Base-by-base conservation (phyloP, 1,140 invertebrate genomes). In the Cephus cinctus region DNA sequence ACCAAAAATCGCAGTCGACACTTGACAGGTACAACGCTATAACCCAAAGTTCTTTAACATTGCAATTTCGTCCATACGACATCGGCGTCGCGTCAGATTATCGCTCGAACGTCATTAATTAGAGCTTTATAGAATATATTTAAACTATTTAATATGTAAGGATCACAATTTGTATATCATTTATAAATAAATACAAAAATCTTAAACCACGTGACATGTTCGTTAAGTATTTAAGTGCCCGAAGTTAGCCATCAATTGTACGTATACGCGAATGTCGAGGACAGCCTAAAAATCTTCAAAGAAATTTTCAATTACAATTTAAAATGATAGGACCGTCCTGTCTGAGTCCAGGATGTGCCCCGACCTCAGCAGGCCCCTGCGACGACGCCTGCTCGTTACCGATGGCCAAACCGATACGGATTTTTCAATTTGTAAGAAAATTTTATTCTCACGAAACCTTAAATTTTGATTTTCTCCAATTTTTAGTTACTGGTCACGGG, bases 381-480 rank as follows among this genome's bases (percentile, higher is more conserved):
- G 39, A 54, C n/a, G 43, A 52, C 8, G 16, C 22, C 3, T 42
- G 27, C 15, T 53, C 18, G 9, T 20, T 61, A 2, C 54, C 61
- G 3, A 32, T 59, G 30, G 30, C 47, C 6, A 67, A 65, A 47
- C 63, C 65, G 2, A 67, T 69, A 35, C 47, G 67, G 30, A 38
- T 67, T 39, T 58, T 63, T 40, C 63, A 67, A 54, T 65, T 69
- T 42, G 67, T 69, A 43, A 67, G 58, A 42, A 41, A 18, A 32
- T 23, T 34, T 23, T 31, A 27, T 36, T 19, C n/a, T n/a, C n/a
- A n/a, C n/a, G n/a, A n/a, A n/a, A n/a, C n/a, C n/a, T n/a, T n/a
- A n/a, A n/a, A n/a, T n/a, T n/a, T n/a, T 6, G n/a, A 12, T 15
- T 50, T 32, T 5, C 20, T 40, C n/a, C 25, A 12, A 31, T n/a